Conservation (phyloP, 2,113 vertebrate genomes). For the Anguilla japonica region DNA sequence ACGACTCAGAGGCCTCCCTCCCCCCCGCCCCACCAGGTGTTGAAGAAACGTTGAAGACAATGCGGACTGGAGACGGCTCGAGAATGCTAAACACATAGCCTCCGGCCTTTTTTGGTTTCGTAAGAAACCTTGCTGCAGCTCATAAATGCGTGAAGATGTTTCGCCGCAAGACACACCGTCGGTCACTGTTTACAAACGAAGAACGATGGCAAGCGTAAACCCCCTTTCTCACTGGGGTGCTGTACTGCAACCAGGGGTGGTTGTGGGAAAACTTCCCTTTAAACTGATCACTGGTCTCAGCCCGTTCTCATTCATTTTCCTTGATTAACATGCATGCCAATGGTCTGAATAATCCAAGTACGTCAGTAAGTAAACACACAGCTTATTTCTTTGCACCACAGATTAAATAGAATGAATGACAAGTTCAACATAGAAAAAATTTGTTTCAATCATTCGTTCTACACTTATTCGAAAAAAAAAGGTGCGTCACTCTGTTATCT, state of each 20-base stretch:
- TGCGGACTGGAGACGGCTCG: neutral
- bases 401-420: too few species aligned
- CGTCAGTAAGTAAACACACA: too few species aligned
- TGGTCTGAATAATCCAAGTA: too few species aligned
- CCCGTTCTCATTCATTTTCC: too few species aligned
- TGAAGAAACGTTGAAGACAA: neutral
- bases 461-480: too few species aligned
- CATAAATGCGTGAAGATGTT: slow-evolving; percentile 9
- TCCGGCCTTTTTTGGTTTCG: neutral
- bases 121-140: neutral
- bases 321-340: too few species aligned
- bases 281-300: too few species aligned
- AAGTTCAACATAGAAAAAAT: too few species aligned
- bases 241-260: neutral
- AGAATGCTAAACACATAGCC: slow-evolving; percentile 24
- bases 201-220: neutral
- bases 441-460: too few species aligned
- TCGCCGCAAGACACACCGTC: neutral
- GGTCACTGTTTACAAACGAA: neutral
- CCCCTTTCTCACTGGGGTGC: neutral
- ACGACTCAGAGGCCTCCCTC: neutral
- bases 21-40: neutral
- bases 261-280: too few species aligned
- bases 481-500: too few species aligned
- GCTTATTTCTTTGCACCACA: too few species aligned